Evolutionary conservation across 2,888 invertebrate genomes (phyloP).

Genomic region (Ennomos quercinarius): DNA sequence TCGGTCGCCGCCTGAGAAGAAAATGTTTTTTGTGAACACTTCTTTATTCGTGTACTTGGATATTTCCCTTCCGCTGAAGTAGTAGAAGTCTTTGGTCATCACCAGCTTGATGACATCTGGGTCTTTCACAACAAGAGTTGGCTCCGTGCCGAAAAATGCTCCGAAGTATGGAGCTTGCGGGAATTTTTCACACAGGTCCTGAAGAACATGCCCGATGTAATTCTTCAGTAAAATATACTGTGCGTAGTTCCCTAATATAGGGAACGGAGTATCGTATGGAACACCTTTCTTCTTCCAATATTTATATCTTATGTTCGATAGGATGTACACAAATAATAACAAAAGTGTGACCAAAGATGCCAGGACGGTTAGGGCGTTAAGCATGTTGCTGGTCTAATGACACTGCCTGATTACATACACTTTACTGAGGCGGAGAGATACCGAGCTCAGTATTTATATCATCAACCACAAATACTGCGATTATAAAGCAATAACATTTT

Average conservation of each 20-base stretch:
- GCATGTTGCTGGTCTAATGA: not conserved
- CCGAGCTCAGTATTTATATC: too few relatives aligned
- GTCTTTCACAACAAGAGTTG: constrained; percentile 63
- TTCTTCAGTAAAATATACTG: constrained; percentile 54
- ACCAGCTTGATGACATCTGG: constrained; percentile 62
- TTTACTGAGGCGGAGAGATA: not conserved
- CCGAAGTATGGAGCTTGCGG: constrained; percentile 62
- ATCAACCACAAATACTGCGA: too few relatives aligned
- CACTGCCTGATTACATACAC: not conserved
- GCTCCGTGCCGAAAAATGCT: constrained; percentile 65
- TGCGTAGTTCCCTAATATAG: constrained; percentile 64
- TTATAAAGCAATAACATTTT: too few relatives aligned
- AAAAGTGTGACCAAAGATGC: constrained; percentile 20
- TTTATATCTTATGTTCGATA: constrained; percentile 47
- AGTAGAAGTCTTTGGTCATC: constrained; percentile 65
- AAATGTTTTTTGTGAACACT: constrained; percentile 53
- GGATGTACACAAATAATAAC: constrained; percentile 35
- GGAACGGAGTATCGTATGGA: constrained; percentile 48
- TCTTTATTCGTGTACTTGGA: constrained; percentile 56
- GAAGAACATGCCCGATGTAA: constrained; percentile 43
- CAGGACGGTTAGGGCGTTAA: not conserved
- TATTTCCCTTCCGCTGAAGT: constrained; percentile 63
- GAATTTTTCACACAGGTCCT: constrained; percentile 56
- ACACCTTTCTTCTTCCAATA: constrained; percentile 64
- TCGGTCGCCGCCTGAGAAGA: constrained; percentile 59